Base-by-base conservation (phyloP, 2,888 invertebrate genomes). In the Halictus quadricinctus region DNA sequence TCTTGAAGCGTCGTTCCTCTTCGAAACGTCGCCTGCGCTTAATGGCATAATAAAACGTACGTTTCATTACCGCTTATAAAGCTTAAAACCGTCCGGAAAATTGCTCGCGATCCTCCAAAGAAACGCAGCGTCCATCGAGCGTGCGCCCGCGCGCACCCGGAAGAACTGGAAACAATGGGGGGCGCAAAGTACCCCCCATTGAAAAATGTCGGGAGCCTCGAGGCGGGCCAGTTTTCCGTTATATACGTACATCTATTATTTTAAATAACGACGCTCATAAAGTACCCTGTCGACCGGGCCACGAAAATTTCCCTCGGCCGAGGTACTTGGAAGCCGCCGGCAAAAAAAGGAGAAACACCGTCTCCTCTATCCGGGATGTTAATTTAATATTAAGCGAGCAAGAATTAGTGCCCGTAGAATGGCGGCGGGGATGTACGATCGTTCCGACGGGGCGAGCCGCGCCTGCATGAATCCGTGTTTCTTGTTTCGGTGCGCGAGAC, bases 211-310 rank as follows among this genome's bases (percentile, higher is more conserved):
- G 70, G 60, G 64, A 41, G 75, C 64, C 73, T 69, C 72, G 84
- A 48, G 72, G 74, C 70, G 75, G 48, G 66, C 84, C 79, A 76
- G 84, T 84, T 84, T 84, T 41, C 79, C 85, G 75, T 84, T 79
- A 84, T 84, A 84, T 85, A 75, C 85, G 75, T 66, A 43, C 78
- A 79, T 73, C 84, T 85, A 84, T 84, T 84, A 84, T 76, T 84
- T 84, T 84, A 84, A 84, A 84, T 84, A 84, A 84, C 84, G 84
- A 76, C 72, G 79, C 5, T 72, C 85, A 84, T 84, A 84, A 84
- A 84, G 48, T 84, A 84, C 29, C 58, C 43, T 70, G 84, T 83
- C 84, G 79, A 58, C 79, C 46, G 48, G 12, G 46, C 76, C 60
- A 54, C 46, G 72, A 80, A 73, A 85, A 60, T 77, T 80, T 76